Percentiles rank a stretch among this genome's conserved stretches.
Conservation (phyloP, 2,888 invertebrate genomes). For the Brachypalpus laphriformis region DNA sequence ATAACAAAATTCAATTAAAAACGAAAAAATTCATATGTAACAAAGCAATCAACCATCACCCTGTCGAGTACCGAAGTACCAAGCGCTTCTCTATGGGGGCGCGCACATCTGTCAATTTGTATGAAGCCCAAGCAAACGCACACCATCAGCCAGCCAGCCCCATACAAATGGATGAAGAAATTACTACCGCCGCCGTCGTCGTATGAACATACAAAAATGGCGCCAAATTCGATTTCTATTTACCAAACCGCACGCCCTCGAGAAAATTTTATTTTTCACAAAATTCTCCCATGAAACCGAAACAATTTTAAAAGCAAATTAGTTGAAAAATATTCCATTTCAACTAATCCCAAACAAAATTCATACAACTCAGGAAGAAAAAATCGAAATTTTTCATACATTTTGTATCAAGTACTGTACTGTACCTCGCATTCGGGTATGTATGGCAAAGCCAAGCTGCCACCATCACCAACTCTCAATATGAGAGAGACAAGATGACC, state of each 20-base stretch:
- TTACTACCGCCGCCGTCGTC: slow-evolving; percentile 58
- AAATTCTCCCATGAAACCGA: not conserved
- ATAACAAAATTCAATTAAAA: too few species aligned
- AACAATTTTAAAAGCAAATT: not conserved
- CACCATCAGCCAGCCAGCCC: not conserved
- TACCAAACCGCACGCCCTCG: slow-evolving; percentile 1
- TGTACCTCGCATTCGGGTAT: slow-evolving; percentile 34
- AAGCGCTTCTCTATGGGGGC: slow-evolving; percentile 45
- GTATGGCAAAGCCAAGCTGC: slow-evolving; percentile 66
- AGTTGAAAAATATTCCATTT: not conserved
- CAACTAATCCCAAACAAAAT: not conserved
- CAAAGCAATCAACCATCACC: not conserved
- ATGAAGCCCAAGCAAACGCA: slow-evolving; percentile 28
- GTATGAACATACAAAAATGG: slow-evolving; percentile 64
- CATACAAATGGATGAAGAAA: slow-evolving; percentile 17
- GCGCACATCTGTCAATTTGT: slow-evolving; percentile 58
- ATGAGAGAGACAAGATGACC: slow-evolving; percentile 47
- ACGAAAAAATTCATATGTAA: not conserved
- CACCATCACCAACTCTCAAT: slow-evolving; percentile 55
- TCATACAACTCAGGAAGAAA: not conserved
- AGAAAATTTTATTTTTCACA: not conserved
- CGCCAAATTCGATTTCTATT: slow-evolving; percentile 64
- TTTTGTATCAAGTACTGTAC: slow-evolving; percentile 63
- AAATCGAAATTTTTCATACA: slow-evolving; percentile 2
- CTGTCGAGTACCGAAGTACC: slow-evolving; percentile 24